phyloP scores from a whole-genome alignment of 30 jellyfish, hydroid and myxozoan species.

The Turritopsis rubra region DNA sequence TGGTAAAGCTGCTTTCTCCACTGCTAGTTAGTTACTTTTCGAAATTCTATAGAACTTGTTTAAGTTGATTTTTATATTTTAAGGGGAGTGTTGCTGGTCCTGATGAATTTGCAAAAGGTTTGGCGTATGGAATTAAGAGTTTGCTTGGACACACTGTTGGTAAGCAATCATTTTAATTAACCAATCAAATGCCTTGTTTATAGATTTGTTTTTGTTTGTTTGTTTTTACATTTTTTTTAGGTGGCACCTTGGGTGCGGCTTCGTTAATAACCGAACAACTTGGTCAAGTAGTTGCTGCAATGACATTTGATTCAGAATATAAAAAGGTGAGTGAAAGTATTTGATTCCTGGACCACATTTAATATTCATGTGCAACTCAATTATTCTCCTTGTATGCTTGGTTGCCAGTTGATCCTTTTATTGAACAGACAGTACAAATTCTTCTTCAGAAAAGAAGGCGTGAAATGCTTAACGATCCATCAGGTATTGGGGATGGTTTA shows the following conservation, averaged over 20 bases:
- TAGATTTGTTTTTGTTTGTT: neutral
- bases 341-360: no score
- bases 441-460: slow-evolving; percentile 25
- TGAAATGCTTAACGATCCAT: slow-evolving; percentile 25
- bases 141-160: slow-evolving; percentile 70
- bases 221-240: neutral
- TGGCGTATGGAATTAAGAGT: slow-evolving; percentile 60
- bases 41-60: neutral
- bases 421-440: neutral
- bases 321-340: slow-evolving; percentile 23
- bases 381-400: no score
- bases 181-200: neutral
- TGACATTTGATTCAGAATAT: slow-evolving; percentile 44
- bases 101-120: slow-evolving; percentile 55
- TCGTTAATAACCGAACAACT: slow-evolving; percentile 40
- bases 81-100: slow-evolving; percentile 70
- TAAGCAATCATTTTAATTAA: slow-evolving; percentile 3
- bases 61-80: neutral
- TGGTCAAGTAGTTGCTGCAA: slow-evolving; percentile 40
- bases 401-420: neutral
- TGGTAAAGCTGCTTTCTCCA: slow-evolving; percentile 20
- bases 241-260: slow-evolving; percentile 41
- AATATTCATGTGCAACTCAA: no score
- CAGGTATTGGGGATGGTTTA: slow-evolving; percentile 28
- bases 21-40: neutral